These are phyloP conservation scores for Danio rerio DNA, from an alignment of 2,113 vertebrate genomes.

Conservation along the genomic window GRCz12tu NC_133194.1:2114501-2115000, in stretches of 20 bases:
- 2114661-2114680: neutral
- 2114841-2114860: conserved; percentile 8
- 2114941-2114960: neutral
- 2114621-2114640: no score
- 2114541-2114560: neutral
- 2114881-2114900: conserved; percentile 2
- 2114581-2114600: neutral
- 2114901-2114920: neutral
- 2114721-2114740: neutral
- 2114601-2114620: no score
- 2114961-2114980: neutral
- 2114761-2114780: conserved; percentile 17
- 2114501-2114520: conserved; percentile 4
- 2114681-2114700: neutral
- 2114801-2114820: neutral
- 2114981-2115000: neutral
- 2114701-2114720: conserved; percentile 3
- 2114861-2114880: no score
- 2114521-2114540: neutral
- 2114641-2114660: neutral
- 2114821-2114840: no score
- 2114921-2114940: neutral
- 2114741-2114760: no score
- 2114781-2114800: neutral
- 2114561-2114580: neutral